Percentiles rank a stretch among this genome's conserved stretches.
Evolutionary conservation across 2,113 vertebrate genomes (phyloP).

Genomic region (Xiphophorus hellerii): DNA sequence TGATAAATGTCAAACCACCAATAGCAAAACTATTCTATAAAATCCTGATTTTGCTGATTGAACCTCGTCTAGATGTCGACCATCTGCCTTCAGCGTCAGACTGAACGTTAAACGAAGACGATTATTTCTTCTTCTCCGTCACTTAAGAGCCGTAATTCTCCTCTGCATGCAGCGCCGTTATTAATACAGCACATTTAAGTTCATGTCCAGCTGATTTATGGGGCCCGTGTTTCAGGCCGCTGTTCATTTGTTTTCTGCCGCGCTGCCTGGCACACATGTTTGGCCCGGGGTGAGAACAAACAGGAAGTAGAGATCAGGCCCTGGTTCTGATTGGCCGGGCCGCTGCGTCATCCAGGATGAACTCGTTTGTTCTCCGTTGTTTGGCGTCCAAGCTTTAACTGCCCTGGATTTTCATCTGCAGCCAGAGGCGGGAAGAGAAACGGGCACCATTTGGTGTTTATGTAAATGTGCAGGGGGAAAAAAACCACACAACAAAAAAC

Average conservation of each 20-base stretch:
- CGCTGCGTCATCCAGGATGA: slow-evolving; percentile 77
- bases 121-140: no score
- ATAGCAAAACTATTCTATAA: no score
- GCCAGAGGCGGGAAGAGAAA: slow-evolving; percentile 43
- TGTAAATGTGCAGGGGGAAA: slow-evolving; percentile 65
- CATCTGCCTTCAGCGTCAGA: no score
- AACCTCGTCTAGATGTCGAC: no score
- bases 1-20: no score
- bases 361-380: slow-evolving; percentile 18
- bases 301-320: slow-evolving; percentile 41
- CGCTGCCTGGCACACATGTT: slow-evolving; percentile 68
- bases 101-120: no score
- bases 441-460: slow-evolving; percentile 79
- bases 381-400: slow-evolving; percentile 43
- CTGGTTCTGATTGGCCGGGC: slow-evolving; percentile 68
- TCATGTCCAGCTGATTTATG: slow-evolving; percentile 53
- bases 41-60: no score
- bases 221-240: no score
- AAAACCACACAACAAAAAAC: slow-evolving; percentile 41
- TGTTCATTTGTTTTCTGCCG: slow-evolving; percentile 40
- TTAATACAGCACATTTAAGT: no score
- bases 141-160: no score
- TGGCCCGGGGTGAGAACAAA: slow-evolving; percentile 60
- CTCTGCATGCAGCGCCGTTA: no score
- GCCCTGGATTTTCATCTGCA: slow-evolving; percentile 64